Base-by-base conservation (phyloP, 2,888 invertebrate species). In the Acleris sparsana region DNA sequence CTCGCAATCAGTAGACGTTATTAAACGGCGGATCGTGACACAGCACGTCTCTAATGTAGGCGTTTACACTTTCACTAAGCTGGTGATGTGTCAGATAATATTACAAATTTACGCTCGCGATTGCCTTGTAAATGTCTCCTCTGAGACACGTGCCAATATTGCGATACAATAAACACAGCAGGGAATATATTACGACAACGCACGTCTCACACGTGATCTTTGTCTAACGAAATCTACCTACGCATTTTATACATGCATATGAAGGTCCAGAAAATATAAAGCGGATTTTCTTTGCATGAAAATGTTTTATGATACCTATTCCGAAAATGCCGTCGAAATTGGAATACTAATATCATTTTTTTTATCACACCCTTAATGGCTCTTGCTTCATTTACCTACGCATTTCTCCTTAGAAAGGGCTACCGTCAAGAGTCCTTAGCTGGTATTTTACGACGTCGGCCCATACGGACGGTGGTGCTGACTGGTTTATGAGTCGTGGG, bases 401-500 rank as follows among this genome's bases (percentile, higher is more conserved):
- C 72, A 79, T 73, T 78, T 78, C 75, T 78, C 78, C 77, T 80
- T 74, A 72, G 72, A 71, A 71, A 69, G 73, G 75, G 75, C 72
- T 76, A 77, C 76, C 70, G 75, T 77, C 70, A 73, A 80, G 79
- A 79, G 79, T 79, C 78, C 80, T 82, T 79, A 75, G 75, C 77
- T 77, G 79, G 76, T 80, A 79, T 85, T 89, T 89, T 88, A 89
- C 84, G 80, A 65, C 55, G 61, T 25, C 53, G 33, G 22, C 20
- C 62, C 61, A 58, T 53, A 59, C 53, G 82, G 77, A 78, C 80
- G 80, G 80, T 82, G 83, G 77, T 79, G 78, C 81, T 81, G 86
- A 81, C 81, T 80, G 79, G 82, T 91, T 90, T 89, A 90, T 82
- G 80, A 78, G 82, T 80, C 79, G 73, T 76, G 78, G 76, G 79